Base-by-base conservation (phyloP, 2,888 invertebrate species). In the Tenthredo scrophulariae region DNA sequence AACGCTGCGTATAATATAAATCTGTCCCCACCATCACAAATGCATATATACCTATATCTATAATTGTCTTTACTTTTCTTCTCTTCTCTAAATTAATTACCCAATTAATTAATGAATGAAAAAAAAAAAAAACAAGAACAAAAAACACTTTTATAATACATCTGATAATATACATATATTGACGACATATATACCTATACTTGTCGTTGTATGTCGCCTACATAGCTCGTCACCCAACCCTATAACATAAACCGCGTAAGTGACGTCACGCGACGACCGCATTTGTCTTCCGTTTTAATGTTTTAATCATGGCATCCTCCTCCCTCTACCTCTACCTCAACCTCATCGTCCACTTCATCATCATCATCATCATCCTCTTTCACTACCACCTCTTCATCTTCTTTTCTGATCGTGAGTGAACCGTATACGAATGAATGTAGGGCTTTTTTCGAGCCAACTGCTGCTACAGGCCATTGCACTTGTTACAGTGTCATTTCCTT, bases 261-360 rank as follows among this genome's bases (percentile, higher is more conserved):
- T 77, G 77, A 77, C 77, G 54, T 54, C 77, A 77, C 75, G 62
- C 9, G 4, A 54, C 50, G 50, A 77, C 54, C 77, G 77, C 50
- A 33, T 77, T 77, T 77, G 77, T 77, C 77, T 77, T 77, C 50
- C 54, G 50, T 77, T 77, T 50, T 50, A 54, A 50, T 33, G 33
- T 77, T 50, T 77, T 29, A 74, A 74, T 74, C 72, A 74, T 74
- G 72, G 40, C 72, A 22, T 29, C 77, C 50, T 77, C 54, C n/a
- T 50, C 26, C 1, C 75, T 29, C 18, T 15, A n/a, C 26, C 65
- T 22, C 22, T 0, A 2, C 43, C 29, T 13, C 1, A n/a, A n/a
- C n/a, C 54, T 54, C 54, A 10, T 46, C 22, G 6, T 43, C n/a
- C 26, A 29, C 43, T 26, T 77, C 22, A 13, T 50, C 37, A 37